Conservation (phyloP, 1,140 invertebrate genomes). For the Tetramorium alpestre region DNA sequence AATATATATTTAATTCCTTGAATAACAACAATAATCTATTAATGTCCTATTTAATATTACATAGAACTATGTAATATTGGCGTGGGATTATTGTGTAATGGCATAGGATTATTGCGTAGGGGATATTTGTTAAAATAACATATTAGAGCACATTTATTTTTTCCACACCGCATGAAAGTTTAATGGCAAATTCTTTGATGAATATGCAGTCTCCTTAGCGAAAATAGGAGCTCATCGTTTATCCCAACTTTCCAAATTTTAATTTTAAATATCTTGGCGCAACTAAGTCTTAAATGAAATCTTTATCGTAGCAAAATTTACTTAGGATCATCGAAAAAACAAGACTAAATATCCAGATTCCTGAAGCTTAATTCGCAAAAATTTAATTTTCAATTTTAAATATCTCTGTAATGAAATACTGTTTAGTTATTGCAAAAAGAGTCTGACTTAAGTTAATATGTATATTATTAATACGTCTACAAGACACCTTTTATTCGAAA, state of each 20-base stretch:
- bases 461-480: not conserved
- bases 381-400: not conserved
- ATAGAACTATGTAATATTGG: not conserved
- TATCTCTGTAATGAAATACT: not conserved
- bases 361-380: conserved; percentile 15
- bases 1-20: not conserved
- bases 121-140: conserved; percentile 13
- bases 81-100: not conserved
- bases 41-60: too few species aligned
- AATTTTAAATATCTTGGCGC: conserved; percentile 42
- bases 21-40: not conserved
- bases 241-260: conserved; percentile 48
- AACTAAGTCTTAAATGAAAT: conserved; percentile 38
- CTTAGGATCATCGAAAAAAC: conserved; percentile 34
- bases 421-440: not conserved
- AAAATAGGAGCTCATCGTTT: conserved; percentile 38
- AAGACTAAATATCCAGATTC: not conserved
- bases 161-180: conserved; percentile 33
- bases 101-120: not conserved
- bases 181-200: conserved; percentile 22
- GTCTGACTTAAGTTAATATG: not conserved
- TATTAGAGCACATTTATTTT: conserved; percentile 6
- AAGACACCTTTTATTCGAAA: not conserved
- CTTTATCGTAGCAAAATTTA: conserved; percentile 1
- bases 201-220: conserved; percentile 44